phyloP scores from a whole-genome alignment of 2,113 vertebrate species.

The Antechinus flavipes region DNA sequence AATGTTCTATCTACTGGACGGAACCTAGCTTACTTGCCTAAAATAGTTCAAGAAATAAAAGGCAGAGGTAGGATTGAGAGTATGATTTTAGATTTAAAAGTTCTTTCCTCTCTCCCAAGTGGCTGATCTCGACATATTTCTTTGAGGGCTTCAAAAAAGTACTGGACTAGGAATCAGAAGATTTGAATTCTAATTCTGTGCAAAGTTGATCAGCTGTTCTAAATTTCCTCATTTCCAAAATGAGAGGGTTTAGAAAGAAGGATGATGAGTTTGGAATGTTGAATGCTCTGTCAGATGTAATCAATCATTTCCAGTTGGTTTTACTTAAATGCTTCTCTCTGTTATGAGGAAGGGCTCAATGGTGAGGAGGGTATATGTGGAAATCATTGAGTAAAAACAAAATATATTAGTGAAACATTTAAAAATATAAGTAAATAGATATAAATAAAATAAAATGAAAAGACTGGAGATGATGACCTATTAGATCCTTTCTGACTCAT shows the following conservation, averaged over 20 bases:
- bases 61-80: neutral
- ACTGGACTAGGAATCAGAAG: neutral
- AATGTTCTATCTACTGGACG: neutral
- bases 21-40: neutral
- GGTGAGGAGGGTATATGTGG: neutral
- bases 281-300: neutral
- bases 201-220: neutral
- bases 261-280: neutral
- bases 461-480: neutral
- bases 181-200: neutral
- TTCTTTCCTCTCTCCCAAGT: neutral
- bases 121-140: neutral
- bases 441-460: neutral
- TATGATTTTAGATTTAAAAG: neutral
- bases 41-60: neutral
- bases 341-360: neutral
- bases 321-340: conserved; percentile 6
- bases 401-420: neutral
- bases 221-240: neutral
- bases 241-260: neutral
- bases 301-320: neutral
- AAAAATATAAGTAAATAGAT: neutral
- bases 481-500: neutral
- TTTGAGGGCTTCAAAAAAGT: neutral
- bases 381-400: neutral